A percentile compares a stretch with the other conserved stretches of the same genome.
These are phyloP conservation scores for Tauraco erythrolophus DNA, from an alignment of 2,113 vertebrate genomes.

Conservation along the genomic window DNA sequence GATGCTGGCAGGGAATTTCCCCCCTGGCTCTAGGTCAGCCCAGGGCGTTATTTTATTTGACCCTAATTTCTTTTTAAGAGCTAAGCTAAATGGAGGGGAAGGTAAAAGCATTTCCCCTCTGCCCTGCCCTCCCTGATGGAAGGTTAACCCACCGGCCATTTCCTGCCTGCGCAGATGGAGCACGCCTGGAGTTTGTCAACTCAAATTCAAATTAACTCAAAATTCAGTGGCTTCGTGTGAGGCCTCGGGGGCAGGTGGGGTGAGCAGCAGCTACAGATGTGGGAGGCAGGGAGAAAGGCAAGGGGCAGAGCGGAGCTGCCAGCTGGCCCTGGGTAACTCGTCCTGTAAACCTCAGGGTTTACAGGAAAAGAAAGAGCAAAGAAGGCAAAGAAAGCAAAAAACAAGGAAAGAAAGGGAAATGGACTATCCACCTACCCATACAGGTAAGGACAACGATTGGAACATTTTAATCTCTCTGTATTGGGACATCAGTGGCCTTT, in stretches of 20 bases:
- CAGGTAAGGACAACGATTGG: not conserved
- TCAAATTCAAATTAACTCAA: constrained; percentile 65
- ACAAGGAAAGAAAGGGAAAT: not conserved
- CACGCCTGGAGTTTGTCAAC: constrained; percentile 60
- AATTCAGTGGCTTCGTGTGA: constrained; percentile 57
- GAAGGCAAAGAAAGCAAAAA: not conserved
- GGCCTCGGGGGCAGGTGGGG: not conserved
- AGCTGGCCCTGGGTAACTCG: not conserved
- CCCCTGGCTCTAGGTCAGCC: not conserved
- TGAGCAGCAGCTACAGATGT: constrained; percentile 21
- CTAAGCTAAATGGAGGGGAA: not conserved
- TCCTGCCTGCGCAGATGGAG: constrained; percentile 43
- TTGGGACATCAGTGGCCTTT: not conserved
- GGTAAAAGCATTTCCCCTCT: constrained; percentile 24
- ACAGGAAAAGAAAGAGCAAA: not conserved
- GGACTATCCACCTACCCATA: not conserved
- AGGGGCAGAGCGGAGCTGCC: not conserved
- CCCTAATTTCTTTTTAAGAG: not conserved
- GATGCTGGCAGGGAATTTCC: not conserved
- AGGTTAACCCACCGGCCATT: constrained; percentile 42
- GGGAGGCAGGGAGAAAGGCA: not conserved
- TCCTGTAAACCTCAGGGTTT: not conserved
- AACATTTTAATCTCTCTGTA: not conserved
- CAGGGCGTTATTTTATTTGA: constrained; percentile 7
- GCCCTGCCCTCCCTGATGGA: constrained; percentile 32